A percentile compares a stretch with the other conserved stretches of the same genome.
These are phyloP conservation scores for Poicephalus gulielmi DNA, from an alignment of 2,113 vertebrate genomes.

Conservation along the genomic window DNA sequence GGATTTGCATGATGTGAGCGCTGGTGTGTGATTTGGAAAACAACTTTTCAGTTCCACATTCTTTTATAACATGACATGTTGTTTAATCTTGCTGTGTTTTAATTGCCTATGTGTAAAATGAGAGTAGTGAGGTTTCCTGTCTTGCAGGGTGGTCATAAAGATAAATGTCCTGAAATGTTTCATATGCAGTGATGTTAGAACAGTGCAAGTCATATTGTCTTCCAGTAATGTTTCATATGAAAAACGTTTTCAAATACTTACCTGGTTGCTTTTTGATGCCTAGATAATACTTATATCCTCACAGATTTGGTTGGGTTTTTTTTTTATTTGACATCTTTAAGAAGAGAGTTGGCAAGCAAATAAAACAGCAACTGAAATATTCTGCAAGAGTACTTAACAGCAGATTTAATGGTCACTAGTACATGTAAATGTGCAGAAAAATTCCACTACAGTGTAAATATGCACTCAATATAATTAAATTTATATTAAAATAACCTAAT, in stretches of 20 bases:
- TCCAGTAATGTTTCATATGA: not conserved
- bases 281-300: not conserved
- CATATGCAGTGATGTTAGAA: not conserved
- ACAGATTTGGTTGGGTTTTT: not conserved
- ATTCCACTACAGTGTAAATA: not conserved
- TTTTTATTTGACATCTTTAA: not conserved
- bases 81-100: not conserved
- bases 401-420: not conserved
- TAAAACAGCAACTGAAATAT: not conserved
- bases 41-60: not conserved
- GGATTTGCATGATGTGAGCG: not conserved
- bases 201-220: not conserved
- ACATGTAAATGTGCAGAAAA: not conserved
- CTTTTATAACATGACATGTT: not conserved
- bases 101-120: not conserved
- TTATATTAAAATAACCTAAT: not conserved
- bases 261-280: not conserved
- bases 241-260: not conserved
- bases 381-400: not conserved
- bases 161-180: not conserved
- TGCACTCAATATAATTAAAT: not conserved
- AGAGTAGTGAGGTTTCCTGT: not conserved
- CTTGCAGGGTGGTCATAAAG: not conserved
- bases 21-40: not conserved
- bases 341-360: not conserved